Conservation (phyloP, 1,140 invertebrate genomes). For the Drosophila arawakana region DNA sequence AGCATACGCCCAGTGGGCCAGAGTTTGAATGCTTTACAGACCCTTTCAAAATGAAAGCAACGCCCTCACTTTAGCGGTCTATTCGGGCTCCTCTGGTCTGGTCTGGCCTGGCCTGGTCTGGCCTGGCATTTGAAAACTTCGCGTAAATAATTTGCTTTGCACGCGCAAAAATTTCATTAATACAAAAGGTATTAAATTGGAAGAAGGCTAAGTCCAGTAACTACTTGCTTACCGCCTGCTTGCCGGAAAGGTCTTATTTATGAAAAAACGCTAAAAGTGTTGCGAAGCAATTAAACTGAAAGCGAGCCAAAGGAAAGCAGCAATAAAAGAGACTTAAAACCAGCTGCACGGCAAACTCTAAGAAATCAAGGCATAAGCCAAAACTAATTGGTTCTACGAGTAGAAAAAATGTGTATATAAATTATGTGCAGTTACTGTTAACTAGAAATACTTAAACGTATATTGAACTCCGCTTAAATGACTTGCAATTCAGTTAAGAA, state of each 20-base stretch:
- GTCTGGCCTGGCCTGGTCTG: conserved; percentile 4
- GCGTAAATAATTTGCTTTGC: conserved; percentile 51
- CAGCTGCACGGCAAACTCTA: conserved; percentile 7
- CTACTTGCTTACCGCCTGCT: not conserved
- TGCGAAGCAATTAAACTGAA: conserved; percentile 44
- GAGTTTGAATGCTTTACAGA: not conserved
- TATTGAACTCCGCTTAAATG: not conserved
- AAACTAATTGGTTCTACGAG: conserved; percentile 5
- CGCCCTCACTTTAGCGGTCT: conserved; percentile 2
- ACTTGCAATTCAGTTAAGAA: conserved; percentile 17
- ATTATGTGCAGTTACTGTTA: not conserved
- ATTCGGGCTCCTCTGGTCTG: not conserved
- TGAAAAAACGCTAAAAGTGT: conserved; percentile 23
- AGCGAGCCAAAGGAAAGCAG: conserved; percentile 30
- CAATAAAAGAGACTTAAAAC: conserved; percentile 18
- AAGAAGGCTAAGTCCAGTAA: conserved; percentile 24
- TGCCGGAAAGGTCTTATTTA: conserved; percentile 16
- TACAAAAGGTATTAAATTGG: conserved; percentile 67
- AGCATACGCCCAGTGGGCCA: conserved; percentile 37
- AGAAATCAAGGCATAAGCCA: conserved; percentile 3
- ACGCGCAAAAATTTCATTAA: conserved; percentile 75
- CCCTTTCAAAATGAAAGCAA: conserved; percentile 11
- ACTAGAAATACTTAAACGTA: not conserved
- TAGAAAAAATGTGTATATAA: not conserved
- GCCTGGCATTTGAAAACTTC: conserved; percentile 25